Evolutionary conservation across 2,113 vertebrate species (phyloP).

Genomic region (Trachemys scripta): DNA sequence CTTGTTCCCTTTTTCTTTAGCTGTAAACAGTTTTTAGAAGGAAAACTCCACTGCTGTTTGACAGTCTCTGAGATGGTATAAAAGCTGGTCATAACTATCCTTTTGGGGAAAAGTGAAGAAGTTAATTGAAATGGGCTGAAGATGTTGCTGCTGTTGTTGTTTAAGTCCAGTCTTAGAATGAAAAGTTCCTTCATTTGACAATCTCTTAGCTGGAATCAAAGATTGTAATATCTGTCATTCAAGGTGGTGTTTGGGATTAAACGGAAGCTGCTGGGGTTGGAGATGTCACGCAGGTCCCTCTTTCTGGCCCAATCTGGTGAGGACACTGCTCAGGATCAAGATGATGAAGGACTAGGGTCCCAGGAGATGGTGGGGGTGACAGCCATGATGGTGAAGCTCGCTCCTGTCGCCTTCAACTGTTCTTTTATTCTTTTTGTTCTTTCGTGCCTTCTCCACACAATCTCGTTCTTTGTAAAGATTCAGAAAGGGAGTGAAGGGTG

Average conservation of each 20-base stretch:
- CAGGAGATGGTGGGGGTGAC: background rate
- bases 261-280: background rate
- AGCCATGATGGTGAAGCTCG: background rate
- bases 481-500: background rate
- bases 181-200: background rate
- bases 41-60: background rate
- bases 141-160: too few relatives aligned
- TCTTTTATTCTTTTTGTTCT: background rate
- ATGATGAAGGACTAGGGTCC: background rate
- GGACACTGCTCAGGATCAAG: background rate
- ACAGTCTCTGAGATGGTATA: background rate
- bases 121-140: too few relatives aligned
- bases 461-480: background rate
- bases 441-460: background rate
- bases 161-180: background rate
- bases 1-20: background rate
- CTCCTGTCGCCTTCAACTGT: background rate
- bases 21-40: background rate
- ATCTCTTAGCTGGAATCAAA: background rate
- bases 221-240: background rate
- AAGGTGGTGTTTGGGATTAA: background rate
- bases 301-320: background rate
- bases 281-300: too few relatives aligned
- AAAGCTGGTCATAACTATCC: background rate
- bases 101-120: too few relatives aligned